Conservation (phyloP, 2,113 vertebrate species). For the Acanthochromis polyacanthus region DNA sequence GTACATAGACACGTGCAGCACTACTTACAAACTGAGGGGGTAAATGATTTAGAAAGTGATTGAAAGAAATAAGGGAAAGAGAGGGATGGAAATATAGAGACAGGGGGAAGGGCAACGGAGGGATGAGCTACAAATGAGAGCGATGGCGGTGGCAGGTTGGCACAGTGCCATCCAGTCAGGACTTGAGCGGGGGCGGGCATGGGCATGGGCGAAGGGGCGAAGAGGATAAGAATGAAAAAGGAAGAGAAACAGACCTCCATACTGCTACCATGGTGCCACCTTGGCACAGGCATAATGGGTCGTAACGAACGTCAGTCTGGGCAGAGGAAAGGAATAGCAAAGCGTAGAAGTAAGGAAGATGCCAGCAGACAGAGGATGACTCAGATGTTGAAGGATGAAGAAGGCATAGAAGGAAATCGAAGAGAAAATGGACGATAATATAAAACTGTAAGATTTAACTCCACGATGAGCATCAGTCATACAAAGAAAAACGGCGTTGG, state of each 20-base stretch:
- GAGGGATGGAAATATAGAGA: slow-evolving; percentile 71
- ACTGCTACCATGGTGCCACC: slow-evolving; percentile 75
- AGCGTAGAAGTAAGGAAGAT: slow-evolving; percentile 52
- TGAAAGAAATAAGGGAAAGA: slow-evolving; percentile 64
- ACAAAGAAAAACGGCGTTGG: slow-evolving; percentile 12
- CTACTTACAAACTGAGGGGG: slow-evolving; percentile 27
- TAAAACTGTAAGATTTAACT: slow-evolving; percentile 29
- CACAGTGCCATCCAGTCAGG: slow-evolving; percentile 86
- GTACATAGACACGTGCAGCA: neutral
- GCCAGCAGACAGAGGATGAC: slow-evolving; percentile 57
- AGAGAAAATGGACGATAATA: slow-evolving; percentile 31
- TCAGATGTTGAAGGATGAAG: slow-evolving; percentile 46
- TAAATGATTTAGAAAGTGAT: slow-evolving; percentile 59
- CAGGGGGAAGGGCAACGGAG: slow-evolving; percentile 81
- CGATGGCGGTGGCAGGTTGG: slow-evolving; percentile 84
- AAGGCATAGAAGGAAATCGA: slow-evolving; percentile 36
- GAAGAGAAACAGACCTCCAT: slow-evolving; percentile 77
- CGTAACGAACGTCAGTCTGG: slow-evolving; percentile 36
- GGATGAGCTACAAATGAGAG: slow-evolving; percentile 84
- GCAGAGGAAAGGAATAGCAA: slow-evolving; percentile 48
- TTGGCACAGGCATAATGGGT: slow-evolving; percentile 69
- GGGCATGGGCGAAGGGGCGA: slow-evolving; percentile 79
- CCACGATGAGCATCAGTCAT: slow-evolving; percentile 17
- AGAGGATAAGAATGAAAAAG: slow-evolving; percentile 78
- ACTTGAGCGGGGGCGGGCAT: slow-evolving; percentile 83